Conservation (phyloP, 1,140 invertebrate species). For the Orussus abietinus region DNA sequence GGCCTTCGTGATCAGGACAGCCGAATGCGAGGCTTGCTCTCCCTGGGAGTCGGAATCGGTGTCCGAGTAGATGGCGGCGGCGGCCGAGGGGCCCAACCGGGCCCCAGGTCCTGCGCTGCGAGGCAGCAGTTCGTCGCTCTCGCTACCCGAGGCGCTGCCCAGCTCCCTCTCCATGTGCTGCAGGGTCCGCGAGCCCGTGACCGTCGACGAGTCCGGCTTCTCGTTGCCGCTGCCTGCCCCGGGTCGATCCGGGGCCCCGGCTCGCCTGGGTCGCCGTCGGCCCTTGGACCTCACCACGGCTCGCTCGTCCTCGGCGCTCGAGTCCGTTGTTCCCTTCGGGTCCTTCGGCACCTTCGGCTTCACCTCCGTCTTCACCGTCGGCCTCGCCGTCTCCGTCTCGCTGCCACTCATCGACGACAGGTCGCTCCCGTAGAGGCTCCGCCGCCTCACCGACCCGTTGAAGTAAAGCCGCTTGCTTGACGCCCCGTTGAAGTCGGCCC, state of each 20-base stretch:
- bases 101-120: slow-evolving; percentile 39
- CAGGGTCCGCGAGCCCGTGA: slow-evolving; percentile 55
- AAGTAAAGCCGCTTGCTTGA: slow-evolving; percentile 70
- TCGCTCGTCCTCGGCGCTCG: slow-evolving; percentile 47
- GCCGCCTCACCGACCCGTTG: slow-evolving; percentile 67
- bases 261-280: slow-evolving; percentile 32
- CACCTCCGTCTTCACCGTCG: slow-evolving; percentile 31
- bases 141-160: slow-evolving; percentile 59
- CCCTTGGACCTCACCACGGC: slow-evolving; percentile 15
- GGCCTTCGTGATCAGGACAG: slow-evolving; percentile 70
- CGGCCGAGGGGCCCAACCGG: slow-evolving; percentile 38
- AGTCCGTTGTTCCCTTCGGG: slow-evolving; percentile 37
- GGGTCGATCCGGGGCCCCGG: slow-evolving; percentile 31
- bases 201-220: slow-evolving; percentile 28
- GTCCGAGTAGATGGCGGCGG: slow-evolving; percentile 71
- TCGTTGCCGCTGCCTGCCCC: slow-evolving; percentile 43
- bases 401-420: slow-evolving; percentile 62
- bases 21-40: slow-evolving; percentile 51
- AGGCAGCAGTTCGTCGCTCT: slow-evolving; percentile 74
- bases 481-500: slow-evolving; percentile 65
- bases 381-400: slow-evolving; percentile 52
- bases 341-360: slow-evolving; percentile 32
- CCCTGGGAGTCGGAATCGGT: slow-evolving; percentile 67
- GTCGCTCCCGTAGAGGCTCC: slow-evolving; percentile 64
- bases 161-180: slow-evolving; percentile 70